Evolutionary conservation across 2,113 vertebrate species (phyloP), one percentile per base, ranked within the genome.

Genomic region (Caloenas nicobarica): DNA sequence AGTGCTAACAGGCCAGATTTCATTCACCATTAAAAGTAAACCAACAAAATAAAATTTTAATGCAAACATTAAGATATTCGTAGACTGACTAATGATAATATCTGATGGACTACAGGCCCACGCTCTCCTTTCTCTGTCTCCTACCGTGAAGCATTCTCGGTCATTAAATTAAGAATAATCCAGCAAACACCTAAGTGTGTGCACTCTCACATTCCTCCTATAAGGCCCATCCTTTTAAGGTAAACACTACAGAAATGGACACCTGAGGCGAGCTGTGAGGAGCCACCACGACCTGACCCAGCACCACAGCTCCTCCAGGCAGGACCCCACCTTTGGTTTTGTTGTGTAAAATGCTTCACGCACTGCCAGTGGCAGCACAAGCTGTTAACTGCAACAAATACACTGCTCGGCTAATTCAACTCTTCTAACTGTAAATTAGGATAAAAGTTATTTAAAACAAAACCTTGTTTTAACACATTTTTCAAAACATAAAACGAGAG

Each of bases 381-480:
- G 70, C 72, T 81, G 60, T 56, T 46, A 93, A 74, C 42, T 21
- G 90, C 74, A 72, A 74, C 70, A 86, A 64, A 89, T 24, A 51
- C 18, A 10, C 21, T 80, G 25, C 36, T 79, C 0, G 3, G 64
- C 42, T 73, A 91, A 93, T 91, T 84, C 57, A 23, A 56, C 23
- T 61, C 61, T 80, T 86, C 54, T 34, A 71, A 70, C 57, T 64
- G 65, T 73, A 91, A 89, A 93, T 89, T 74, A 73, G n/a, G 70
- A 87, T 62, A 83, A 68, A 95, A 84, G 40, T 81, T 93, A 42
- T 92, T 96, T 91, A 57, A 95, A 95, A 83, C 53, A 95, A 96
- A 94, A 74, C 36, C 81, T 60, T 64, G 56, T 94, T 97, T 95
- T 94, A 96, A 65, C 76, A 86, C 70, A 94, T 95, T 96, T 95